phyloP scores from a whole-genome alignment of 2,888 invertebrate species.

The Leptinotarsa haldemani region DNA sequence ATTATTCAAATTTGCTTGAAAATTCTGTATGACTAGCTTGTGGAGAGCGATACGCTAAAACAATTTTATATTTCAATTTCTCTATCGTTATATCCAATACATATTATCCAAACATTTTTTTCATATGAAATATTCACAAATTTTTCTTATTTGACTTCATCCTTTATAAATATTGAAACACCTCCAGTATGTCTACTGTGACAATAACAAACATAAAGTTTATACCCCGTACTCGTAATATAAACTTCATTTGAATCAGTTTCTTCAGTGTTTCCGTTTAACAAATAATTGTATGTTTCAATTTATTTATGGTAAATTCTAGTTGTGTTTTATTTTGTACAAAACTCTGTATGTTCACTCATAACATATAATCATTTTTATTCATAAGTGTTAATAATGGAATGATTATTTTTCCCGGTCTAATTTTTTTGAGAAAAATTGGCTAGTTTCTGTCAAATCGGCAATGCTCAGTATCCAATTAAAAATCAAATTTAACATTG shows the following conservation, averaged over 20 bases:
- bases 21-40: background rate
- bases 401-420: too few species aligned
- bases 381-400: too few species aligned
- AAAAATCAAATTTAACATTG: too few species aligned
- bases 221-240: background rate
- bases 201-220: background rate
- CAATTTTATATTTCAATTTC: background rate
- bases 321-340: background rate
- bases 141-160: background rate
- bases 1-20: background rate
- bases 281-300: background rate
- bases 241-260: background rate
- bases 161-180: background rate
- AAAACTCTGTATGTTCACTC: background rate
- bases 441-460: too few species aligned
- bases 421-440: too few species aligned
- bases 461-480: too few species aligned
- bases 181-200: background rate
- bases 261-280: background rate
- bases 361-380: background rate
- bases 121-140: background rate
- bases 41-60: background rate
- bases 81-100: background rate
- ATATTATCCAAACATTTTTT: background rate
- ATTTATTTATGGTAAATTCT: background rate